Percentiles rank a stretch among this genome's conserved stretches.
Evolutionary conservation across 2,888 invertebrate species (phyloP).

Genomic region (Chelonus formosanus): DNA sequence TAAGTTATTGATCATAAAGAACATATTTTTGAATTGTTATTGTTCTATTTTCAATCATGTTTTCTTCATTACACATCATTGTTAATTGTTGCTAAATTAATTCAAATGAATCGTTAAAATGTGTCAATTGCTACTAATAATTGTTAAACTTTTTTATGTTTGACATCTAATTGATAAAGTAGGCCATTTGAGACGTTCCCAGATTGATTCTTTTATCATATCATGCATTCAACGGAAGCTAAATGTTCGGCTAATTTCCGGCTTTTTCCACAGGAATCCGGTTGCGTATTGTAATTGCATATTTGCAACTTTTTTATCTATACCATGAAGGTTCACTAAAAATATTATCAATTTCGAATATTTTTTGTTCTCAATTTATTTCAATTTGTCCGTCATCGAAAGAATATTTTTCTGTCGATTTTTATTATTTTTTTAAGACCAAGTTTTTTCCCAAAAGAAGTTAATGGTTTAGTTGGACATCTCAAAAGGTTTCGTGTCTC

Average conservation of each 20-base stretch:
- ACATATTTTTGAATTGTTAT: too few species aligned
- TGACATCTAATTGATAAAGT: constrained; percentile 1
- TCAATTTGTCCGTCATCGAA: too few species aligned
- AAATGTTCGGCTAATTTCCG: constrained; percentile 25
- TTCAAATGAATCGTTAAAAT: too few species aligned
- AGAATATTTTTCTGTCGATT: background rate
- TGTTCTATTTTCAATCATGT: too few species aligned
- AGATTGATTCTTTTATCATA: too few species aligned
- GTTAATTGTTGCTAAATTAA: too few species aligned
- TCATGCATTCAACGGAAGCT: constrained; percentile 10
- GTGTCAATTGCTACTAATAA: background rate
- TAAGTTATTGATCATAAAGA: too few species aligned
- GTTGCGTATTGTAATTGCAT: constrained; percentile 6
- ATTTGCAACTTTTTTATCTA: background rate
- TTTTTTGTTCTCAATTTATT: too few species aligned
- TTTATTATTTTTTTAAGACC: background rate
- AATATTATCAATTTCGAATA: too few species aligned
- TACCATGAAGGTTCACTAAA: too few species aligned
- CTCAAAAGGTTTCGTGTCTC: constrained; percentile 41
- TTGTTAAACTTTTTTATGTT: background rate
- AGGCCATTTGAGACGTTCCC: constrained; percentile 1
- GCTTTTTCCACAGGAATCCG: constrained; percentile 5
- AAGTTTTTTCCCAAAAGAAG: background rate
- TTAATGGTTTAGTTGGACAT: background rate
- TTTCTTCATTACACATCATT: too few species aligned